Percentiles rank a stretch among this genome's conserved stretches.
Evolutionary conservation across 2,888 invertebrate genomes (phyloP).

Genomic region (Pedicia rivosa): DNA sequence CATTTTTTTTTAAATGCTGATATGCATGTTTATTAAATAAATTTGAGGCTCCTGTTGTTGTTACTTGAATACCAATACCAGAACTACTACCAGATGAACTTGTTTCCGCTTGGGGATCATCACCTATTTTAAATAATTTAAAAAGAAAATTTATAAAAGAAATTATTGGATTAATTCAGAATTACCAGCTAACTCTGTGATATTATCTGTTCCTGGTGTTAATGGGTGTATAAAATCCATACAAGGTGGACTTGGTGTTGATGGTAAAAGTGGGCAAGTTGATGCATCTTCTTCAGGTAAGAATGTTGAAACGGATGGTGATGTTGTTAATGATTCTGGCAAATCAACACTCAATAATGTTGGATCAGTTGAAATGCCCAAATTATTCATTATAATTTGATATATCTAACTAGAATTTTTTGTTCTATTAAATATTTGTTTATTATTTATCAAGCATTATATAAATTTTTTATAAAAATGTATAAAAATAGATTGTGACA

Average conservation of each 20-base stretch:
- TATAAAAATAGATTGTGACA: too few relatives aligned
- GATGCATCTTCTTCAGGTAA: constrained; percentile 45
- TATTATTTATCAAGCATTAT: too few relatives aligned
- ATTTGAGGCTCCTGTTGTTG: constrained; percentile 18
- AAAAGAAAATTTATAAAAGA: background rate
- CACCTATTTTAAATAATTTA: constrained; percentile 10
- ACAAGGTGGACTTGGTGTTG: constrained; percentile 42
- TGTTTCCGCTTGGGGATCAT: constrained; percentile 22
- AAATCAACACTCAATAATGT: constrained; percentile 24
- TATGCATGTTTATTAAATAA: constrained; percentile 24
- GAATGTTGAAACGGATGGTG: constrained; percentile 27
- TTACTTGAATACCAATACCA: constrained; percentile 26
- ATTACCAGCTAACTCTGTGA: constrained; percentile 13
- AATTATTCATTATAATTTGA: constrained; percentile 18
- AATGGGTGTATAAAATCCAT: constrained; percentile 41
- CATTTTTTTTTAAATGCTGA: constrained; percentile 25
- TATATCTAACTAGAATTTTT: too few relatives aligned
- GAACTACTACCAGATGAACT: constrained; percentile 26
- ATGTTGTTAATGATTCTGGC: constrained; percentile 22
- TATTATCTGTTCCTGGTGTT: constrained; percentile 35
- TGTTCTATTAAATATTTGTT: too few relatives aligned
- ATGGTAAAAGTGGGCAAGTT: constrained; percentile 43
- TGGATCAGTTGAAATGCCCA: constrained; percentile 26
- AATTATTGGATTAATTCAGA: background rate
- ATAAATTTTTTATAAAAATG: too few relatives aligned